Evolutionary conservation across 2,113 vertebrate genomes (phyloP).

Genomic region (Casuarius casuarius): DNA sequence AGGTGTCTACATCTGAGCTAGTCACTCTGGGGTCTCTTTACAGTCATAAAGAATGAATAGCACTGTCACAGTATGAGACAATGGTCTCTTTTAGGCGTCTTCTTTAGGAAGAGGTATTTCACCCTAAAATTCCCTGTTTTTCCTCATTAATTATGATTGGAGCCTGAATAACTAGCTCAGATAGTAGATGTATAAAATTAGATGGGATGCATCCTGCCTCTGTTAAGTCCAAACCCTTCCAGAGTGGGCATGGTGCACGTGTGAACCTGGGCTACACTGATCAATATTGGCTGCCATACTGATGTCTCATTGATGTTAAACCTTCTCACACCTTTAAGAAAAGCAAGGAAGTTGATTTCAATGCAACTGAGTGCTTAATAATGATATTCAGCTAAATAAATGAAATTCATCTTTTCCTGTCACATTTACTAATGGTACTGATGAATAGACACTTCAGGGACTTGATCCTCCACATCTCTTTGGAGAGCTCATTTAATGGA

Average conservation of each 20-base stretch:
- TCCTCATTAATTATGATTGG: background rate
- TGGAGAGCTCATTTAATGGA: background rate
- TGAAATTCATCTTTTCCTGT: background rate
- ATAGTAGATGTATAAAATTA: background rate
- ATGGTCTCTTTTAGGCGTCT: constrained; percentile 18
- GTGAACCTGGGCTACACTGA: background rate
- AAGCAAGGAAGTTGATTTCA: background rate
- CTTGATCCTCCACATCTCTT: background rate
- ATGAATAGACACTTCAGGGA: background rate
- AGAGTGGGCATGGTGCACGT: background rate
- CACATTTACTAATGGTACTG: background rate
- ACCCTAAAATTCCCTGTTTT: background rate
- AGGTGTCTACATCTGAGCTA: constrained; percentile 25
- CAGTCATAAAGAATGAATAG: constrained; percentile 6
- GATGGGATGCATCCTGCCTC: background rate
- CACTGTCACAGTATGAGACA: background rate
- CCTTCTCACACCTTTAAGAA: background rate
- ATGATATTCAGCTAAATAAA: background rate
- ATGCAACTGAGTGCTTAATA: background rate
- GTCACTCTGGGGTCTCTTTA: constrained; percentile 37
- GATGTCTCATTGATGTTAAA: background rate
- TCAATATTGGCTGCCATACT: background rate
- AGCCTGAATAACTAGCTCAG: background rate
- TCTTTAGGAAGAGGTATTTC: background rate
- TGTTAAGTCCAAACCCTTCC: background rate